Evolutionary conservation across 1,140 invertebrate genomes (phyloP), one percentile per base, ranked within the genome.

Genomic region (Cryptotermes secundus): DNA sequence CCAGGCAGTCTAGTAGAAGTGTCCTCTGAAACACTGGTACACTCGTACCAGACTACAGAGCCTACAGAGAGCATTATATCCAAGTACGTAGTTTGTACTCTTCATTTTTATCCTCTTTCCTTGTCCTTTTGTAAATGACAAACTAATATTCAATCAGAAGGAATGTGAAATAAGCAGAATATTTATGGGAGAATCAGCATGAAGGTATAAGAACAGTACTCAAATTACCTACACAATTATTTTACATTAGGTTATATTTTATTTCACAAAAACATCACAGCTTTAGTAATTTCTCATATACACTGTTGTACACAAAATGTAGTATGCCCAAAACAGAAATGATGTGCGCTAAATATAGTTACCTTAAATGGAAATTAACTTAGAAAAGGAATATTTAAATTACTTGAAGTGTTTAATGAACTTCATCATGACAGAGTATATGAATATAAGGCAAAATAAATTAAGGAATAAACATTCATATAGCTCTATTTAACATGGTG

Each of bases 231-330:
- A 26, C 16, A 72, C n/a, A 31, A n/a, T 4, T 3, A 72, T 31
- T 72, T 16, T 0, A 72, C n/a, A 31, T 72, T 72, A 72, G 26
- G 9, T 72, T 72, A 72, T 14, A 31, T 22, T 10, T 72, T 9
- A 72, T 72, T n/a, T n/a, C 31, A 72, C 59, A 72, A 72, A 72
- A 72, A 72, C 31, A 72, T 72, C 59, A 72, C 59, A 72, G 59
- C 59, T 72, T 72, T 16, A n/a, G 45, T 72, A n/a, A n/a, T 72
- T 26, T 31, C 59, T 72, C 59, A 72, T n/a, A 59, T 22, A n/a
- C 45, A 49, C 45, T 49, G 45, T 72, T 72, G 26, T 31, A 72
- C 59, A 72, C 14, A 72, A 72, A 72, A n/a, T 31, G 59, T 24
- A 10, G 53, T 72, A 49, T 22, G 19, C 45, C 59, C 59, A 31